Evolutionary conservation across 2,797 vertebrate genomes (phyloP).

Genomic region (Etheostoma nigrum): DNA sequence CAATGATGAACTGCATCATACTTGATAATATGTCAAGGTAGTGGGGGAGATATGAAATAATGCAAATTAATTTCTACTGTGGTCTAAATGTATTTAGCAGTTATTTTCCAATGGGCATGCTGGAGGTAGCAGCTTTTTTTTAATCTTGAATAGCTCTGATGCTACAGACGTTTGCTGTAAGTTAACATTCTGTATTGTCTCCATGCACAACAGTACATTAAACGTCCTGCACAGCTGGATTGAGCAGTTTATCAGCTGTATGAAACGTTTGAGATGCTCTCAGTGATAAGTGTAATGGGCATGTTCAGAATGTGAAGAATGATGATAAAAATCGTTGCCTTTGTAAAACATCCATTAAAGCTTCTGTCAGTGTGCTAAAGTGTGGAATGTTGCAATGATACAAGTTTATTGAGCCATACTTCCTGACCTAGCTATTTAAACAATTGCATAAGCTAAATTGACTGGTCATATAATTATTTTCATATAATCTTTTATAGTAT

Average conservation of each 20-base stretch:
- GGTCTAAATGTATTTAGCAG: neutral
- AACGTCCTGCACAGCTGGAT: conserved; percentile 62
- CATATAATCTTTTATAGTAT: neutral
- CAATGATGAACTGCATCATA: neutral
- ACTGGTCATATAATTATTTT: neutral
- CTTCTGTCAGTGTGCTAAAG: conserved; percentile 40
- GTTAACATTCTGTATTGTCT: conserved; percentile 14
- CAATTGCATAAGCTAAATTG: neutral
- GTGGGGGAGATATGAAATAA: neutral
- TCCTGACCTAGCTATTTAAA: neutral
- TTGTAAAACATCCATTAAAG: conserved; percentile 43
- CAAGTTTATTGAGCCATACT: neutral
- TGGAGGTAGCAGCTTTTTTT: neutral
- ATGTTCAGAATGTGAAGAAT: conserved; percentile 60
- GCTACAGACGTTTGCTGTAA: conserved; percentile 16
- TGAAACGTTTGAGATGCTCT: conserved; percentile 61
- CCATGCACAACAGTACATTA: conserved; percentile 14
- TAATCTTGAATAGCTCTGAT: neutral
- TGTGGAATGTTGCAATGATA: conserved; percentile 32
- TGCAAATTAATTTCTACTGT: neutral
- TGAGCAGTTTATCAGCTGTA: conserved; percentile 43
- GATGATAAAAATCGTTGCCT: conserved; percentile 34
- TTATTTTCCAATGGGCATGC: neutral
- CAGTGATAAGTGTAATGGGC: conserved; percentile 49
- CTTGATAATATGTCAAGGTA: neutral